Conservation (phyloP, 2,888 invertebrate genomes). For the Cremastinae sp. region DNA sequence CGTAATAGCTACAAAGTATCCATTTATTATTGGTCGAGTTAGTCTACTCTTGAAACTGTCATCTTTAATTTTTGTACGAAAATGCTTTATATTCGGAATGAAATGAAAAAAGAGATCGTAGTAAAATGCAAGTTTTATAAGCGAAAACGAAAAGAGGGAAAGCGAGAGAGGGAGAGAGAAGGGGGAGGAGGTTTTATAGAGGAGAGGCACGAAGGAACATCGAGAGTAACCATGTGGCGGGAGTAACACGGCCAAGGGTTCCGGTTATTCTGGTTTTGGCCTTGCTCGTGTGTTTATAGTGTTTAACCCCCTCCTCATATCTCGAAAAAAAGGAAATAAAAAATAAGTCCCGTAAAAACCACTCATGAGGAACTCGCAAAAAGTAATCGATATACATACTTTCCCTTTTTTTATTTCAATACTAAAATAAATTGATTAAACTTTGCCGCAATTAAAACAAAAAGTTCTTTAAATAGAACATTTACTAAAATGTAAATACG, state of each 20-base stretch:
- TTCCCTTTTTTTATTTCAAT: slow-evolving; percentile 22
- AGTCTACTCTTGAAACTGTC: slow-evolving; percentile 22
- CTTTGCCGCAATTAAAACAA: too few relatives aligned
- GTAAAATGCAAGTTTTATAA: slow-evolving; percentile 31
- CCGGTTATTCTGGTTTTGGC: slow-evolving; percentile 74
- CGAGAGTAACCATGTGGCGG: slow-evolving; percentile 55
- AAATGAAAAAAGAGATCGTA: too few relatives aligned
- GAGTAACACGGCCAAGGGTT: slow-evolving; percentile 65
- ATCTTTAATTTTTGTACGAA: slow-evolving; percentile 36
- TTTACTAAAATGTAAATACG: too few relatives aligned
- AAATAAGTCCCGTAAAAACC: slow-evolving; percentile 56
- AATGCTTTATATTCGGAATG: slow-evolving; percentile 2
- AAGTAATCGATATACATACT: not conserved
- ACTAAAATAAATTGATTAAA: too few relatives aligned
- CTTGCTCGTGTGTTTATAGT: slow-evolving; percentile 63
- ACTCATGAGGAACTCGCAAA: slow-evolving; percentile 26
- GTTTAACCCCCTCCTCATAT: slow-evolving; percentile 63
- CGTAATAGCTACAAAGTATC: too few relatives aligned
- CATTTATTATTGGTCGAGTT: slow-evolving; percentile 28
- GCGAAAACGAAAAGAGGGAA: slow-evolving; percentile 16
- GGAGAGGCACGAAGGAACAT: slow-evolving; percentile 39
- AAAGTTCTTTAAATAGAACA: too few relatives aligned
- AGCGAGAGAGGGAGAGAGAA: not conserved
- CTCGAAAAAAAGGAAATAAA: slow-evolving; percentile 53
- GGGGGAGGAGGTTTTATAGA: too few relatives aligned